Percentiles rank a stretch among this genome's conserved stretches.
These are phyloP conservation scores for Cirrhinus molitorella DNA, from an alignment of 2,797 vertebrate species.

Conservation along the genomic window DNA sequence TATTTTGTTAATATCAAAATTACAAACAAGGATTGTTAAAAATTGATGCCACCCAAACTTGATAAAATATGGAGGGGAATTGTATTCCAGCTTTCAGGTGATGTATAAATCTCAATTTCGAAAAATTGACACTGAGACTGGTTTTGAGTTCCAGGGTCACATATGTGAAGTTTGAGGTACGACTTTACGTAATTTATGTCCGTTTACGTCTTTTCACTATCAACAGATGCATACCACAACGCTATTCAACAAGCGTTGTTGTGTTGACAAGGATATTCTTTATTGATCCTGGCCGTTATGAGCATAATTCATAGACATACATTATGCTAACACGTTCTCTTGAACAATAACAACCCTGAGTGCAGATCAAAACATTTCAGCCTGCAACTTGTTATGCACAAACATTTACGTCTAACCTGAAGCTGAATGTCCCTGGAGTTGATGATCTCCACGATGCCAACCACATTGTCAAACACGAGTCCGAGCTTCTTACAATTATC, in stretches of 20 bases:
- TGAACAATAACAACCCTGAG: not conserved
- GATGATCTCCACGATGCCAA: conserved; percentile 97
- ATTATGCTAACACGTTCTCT: conserved; percentile 2
- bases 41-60: no score
- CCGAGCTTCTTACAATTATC: conserved; percentile 97
- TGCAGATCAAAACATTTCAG: not conserved
- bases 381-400: not conserved
- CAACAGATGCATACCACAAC: not conserved
- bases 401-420: conserved; percentile 82
- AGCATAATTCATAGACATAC: not conserved
- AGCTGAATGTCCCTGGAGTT: conserved; percentile 92
- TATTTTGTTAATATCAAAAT: conserved; percentile 19
- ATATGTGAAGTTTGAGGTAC: not conserved
- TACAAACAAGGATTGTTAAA: no score
- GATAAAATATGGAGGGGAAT: no score
- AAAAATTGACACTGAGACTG: no score
- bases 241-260: not conserved
- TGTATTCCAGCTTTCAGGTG: no score
- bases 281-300: not conserved
- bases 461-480: conserved; percentile 94
- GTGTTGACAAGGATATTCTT: not conserved
- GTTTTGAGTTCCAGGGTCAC: no score
- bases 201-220: not conserved
- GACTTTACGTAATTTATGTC: not conserved
- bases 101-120: no score